These are phyloP conservation scores for Clarias fuscus DNA, from an alignment of 2,797 vertebrate species.

Conservation along the genomic window DNA sequence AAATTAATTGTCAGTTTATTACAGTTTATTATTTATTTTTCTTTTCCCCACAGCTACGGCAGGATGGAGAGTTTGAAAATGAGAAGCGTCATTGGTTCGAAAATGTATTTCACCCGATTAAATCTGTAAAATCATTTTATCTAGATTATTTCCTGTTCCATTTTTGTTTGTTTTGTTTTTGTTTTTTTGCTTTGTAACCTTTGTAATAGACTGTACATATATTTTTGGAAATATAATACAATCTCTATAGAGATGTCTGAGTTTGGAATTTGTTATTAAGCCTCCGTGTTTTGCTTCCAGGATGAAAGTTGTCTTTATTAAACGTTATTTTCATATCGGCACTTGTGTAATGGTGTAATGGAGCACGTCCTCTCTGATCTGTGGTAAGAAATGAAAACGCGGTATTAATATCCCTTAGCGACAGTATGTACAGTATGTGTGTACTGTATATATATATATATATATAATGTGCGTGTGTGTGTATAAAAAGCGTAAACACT, in stretches of 20 bases:
- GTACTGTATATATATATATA: not conserved
- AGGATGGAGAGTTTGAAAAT: conserved; percentile 75
- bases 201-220: conserved; percentile 99
- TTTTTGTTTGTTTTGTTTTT: conserved; percentile 45
- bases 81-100: conserved; percentile 73
- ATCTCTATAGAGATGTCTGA: conserved; percentile 80
- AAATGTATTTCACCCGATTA: conserved; percentile 76
- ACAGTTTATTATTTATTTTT: conserved; percentile 97
- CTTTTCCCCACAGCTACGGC: conserved; percentile 77
- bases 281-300: conserved; percentile 19
- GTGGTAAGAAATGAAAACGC: conserved; percentile 26
- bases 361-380: not conserved
- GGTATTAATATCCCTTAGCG: conserved; percentile 20
- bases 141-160: conserved; percentile 87
- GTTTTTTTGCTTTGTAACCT: conserved; percentile 95
- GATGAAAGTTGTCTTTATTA: conserved; percentile 8
- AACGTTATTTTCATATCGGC: conserved; percentile 18
- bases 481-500: conserved; percentile 17
- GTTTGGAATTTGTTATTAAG: conserved; percentile 55
- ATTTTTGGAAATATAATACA: conserved; percentile 99
- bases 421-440: not conserved
- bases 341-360: conserved; percentile 11
- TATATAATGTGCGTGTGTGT: conserved; percentile 34
- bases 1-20: conserved; percentile 87
- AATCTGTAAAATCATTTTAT: conserved; percentile 89